Evolutionary conservation across 2,113 vertebrate species (phyloP).

Genomic region (Caranx ignobilis): DNA sequence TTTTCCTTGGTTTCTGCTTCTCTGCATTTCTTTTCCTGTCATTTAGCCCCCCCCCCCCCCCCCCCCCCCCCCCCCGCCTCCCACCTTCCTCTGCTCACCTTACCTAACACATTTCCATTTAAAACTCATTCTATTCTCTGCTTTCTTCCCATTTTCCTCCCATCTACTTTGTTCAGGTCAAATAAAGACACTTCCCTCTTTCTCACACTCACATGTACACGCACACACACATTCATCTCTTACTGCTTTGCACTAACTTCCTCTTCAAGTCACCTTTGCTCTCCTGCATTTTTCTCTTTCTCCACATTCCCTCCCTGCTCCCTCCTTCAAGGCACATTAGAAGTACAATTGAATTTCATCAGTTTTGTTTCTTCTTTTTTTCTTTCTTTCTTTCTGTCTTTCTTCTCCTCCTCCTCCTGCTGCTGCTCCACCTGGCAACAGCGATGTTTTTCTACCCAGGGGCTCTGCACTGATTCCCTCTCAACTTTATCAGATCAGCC

Average conservation of each 20-base stretch:
- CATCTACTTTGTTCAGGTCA: constrained; percentile 11
- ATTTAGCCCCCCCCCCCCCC: not conserved
- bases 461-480: not conserved
- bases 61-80: not conserved
- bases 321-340: constrained; percentile 20
- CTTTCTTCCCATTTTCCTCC: constrained; percentile 11
- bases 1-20: not conserved
- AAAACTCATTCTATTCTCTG: constrained; percentile 27
- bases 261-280: not conserved
- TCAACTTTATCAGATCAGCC: constrained; percentile 9
- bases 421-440: not conserved
- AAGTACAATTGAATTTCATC: constrained; percentile 33
- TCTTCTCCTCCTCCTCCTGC: not conserved
- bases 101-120: constrained; percentile 14
- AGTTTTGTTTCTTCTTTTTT: constrained; percentile 5
- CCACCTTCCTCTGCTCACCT: not conserved
- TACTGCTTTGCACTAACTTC: not conserved
- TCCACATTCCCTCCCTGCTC: not conserved
- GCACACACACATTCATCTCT: not conserved
- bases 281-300: not conserved
- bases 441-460: not conserved
- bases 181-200: constrained; percentile 1
- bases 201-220: not conserved
- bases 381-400: not conserved
- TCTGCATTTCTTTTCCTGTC: not conserved